Conservation (phyloP, 2,888 invertebrate species). For the Acanthococcus lagerstroemiae region DNA sequence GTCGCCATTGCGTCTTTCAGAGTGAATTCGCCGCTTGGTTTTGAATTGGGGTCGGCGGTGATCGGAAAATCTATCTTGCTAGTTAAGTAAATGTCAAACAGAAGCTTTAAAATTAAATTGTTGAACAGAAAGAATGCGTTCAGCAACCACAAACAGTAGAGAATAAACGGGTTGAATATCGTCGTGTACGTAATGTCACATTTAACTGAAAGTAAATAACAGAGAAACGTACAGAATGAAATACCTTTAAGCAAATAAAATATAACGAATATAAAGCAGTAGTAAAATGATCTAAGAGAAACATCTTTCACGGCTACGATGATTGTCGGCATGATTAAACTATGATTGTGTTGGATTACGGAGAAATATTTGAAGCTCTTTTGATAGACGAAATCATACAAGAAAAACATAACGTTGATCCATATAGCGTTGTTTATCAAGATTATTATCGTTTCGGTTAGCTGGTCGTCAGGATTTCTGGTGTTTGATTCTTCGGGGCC, state of each 20-base stretch:
- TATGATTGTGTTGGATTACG: slow-evolving; percentile 8
- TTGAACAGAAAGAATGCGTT: slow-evolving; percentile 22
- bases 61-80: slow-evolving; percentile 12
- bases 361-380: slow-evolving; percentile 23
- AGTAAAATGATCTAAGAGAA: slow-evolving; percentile 11
- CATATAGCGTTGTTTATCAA: slow-evolving; percentile 1
- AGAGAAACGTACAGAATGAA: slow-evolving; percentile 11
- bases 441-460: slow-evolving; percentile 21
- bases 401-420: slow-evolving; percentile 3
- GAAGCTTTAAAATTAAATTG: slow-evolving; percentile 16
- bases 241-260: slow-evolving; percentile 16
- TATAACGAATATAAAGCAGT: slow-evolving; percentile 1
- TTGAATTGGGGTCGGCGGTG: not conserved
- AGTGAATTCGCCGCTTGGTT: not conserved
- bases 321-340: slow-evolving; percentile 2
- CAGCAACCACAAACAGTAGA: slow-evolving; percentile 18
- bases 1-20: slow-evolving; percentile 16
- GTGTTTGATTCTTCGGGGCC: not conserved
- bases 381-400: slow-evolving; percentile 7
- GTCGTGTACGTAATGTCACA: slow-evolving; percentile 12
- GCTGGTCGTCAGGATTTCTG: not conserved
- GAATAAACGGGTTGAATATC: slow-evolving; percentile 11
- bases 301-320: slow-evolving; percentile 1
- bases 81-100: slow-evolving; percentile 7
- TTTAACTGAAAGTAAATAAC: slow-evolving; percentile 13